Evolutionary conservation across 92 coral and sea anemone species (phyloP), one percentile per base, ranked within the genome.

Genomic region (Siderastrea siderea): DNA sequence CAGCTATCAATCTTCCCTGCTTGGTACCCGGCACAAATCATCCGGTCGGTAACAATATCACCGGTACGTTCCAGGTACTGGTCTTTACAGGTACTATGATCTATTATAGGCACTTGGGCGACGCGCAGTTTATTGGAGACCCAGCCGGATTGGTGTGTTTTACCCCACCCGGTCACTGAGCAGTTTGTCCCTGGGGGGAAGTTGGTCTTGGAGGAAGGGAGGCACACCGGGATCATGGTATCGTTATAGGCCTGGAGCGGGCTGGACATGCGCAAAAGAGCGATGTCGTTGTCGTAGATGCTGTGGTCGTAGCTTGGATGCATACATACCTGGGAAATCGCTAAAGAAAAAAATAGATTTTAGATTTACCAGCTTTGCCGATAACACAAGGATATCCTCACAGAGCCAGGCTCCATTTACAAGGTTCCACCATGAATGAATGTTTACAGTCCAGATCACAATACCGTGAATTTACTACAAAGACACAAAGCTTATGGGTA

Each of bases 11-110:
- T 83, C 69, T 86, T 83, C n/a, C 98, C 98, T 19, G 60, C 86
- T 48, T 89, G 86, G 85, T 82, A 88, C 46, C 96, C 98, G 44
- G 98, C 98, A 75, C 98, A 95, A 51, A 95, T 84, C 96, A 95
- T 92, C 45, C 89, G 85, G 61, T 93, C 89, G 2, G 92, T 88
- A 16, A 95, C 91, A 57, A 68, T 57, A 62, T 89, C 79, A 6
- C 82, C 93, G 4, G 78, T 60, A 38, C 81, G 77, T 5, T 67
- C 57, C 0, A 85, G 88, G 84, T 95, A 93, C 75, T 93, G 91
- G 15, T 69, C 66, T 71, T 83, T 89, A 52, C 98, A 95, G 68
- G 75, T 71, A 60, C 82, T 49, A 7, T 76, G 91, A 12, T 71
- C 71, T 5, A 90, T 83, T 14, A 81, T 87, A 0, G 98, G 98